Percentiles rank a stretch among this genome's conserved stretches.
Evolutionary conservation across 2,888 invertebrate species (phyloP).

Genomic region (Allygus modestus): DNA sequence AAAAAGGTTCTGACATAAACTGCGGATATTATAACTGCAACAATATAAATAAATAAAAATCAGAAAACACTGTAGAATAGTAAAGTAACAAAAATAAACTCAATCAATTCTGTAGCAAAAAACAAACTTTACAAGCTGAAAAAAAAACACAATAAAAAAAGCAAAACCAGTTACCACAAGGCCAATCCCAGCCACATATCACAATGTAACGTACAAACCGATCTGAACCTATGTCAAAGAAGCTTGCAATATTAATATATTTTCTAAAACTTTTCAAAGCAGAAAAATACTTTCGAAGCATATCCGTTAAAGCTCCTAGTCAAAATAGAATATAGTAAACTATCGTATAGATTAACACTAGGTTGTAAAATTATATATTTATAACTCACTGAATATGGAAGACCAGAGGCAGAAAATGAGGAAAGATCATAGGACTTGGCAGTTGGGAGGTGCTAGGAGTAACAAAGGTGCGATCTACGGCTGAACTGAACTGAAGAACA

Average conservation of each 20-base stretch:
- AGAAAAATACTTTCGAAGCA: slow-evolving; percentile 32
- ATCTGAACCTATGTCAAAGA: slow-evolving; percentile 44
- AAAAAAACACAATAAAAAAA: no score
- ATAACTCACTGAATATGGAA: slow-evolving; percentile 22
- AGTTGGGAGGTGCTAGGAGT: background rate
- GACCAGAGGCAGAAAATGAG: background rate
- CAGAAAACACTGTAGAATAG: no score
- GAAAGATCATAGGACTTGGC: slow-evolving; percentile 11
- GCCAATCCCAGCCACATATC: slow-evolving; percentile 22
- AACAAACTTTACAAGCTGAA: no score
- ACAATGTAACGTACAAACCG: background rate
- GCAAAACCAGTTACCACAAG: no score
- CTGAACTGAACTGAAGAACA: background rate
- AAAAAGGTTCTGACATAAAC: background rate
- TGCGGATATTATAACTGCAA: no score
- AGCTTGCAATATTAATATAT: slow-evolving; percentile 55
- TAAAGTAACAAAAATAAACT: no score
- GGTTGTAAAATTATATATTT: slow-evolving; percentile 11
- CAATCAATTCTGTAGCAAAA: no score
- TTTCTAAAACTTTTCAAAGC: slow-evolving; percentile 47
- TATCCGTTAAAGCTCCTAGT: slow-evolving; percentile 5
- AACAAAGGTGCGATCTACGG: background rate
- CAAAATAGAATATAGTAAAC: slow-evolving; percentile 41
- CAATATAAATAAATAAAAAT: no score
- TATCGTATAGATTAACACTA: slow-evolving; percentile 35